These are phyloP conservation scores for Holacanthella duospinosa DNA, from an alignment of 2,888 invertebrate genomes.

Conservation along the genomic window DNA sequence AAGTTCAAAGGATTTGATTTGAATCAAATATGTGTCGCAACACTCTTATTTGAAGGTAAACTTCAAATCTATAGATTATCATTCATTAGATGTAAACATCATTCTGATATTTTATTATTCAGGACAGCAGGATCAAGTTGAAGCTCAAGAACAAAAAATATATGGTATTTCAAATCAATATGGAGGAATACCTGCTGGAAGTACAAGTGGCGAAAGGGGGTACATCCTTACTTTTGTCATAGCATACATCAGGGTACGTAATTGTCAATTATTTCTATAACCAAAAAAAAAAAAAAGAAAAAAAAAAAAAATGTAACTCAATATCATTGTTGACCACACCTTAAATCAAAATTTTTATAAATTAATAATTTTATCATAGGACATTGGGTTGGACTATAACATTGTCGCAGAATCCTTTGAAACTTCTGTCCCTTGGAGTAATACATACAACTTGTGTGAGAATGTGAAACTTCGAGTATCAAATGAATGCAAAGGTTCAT, in stretches of 20 bases:
- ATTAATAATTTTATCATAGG: slow-evolving; percentile 55
- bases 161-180: slow-evolving; percentile 61
- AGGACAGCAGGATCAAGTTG: slow-evolving; percentile 58
- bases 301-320: background rate
- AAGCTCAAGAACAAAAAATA: slow-evolving; percentile 62
- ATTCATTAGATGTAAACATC: background rate
- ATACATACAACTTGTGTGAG: slow-evolving; percentile 65
- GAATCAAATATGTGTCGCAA: slow-evolving; percentile 73
- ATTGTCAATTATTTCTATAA: no score
- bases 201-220: slow-evolving; percentile 86
- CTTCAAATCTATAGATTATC: slow-evolving; percentile 20
- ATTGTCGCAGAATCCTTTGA: slow-evolving; percentile 95
- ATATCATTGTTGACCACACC: background rate
- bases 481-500: slow-evolving; percentile 47
- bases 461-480: slow-evolving; percentile 77
- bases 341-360: no score
- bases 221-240: slow-evolving; percentile 96
- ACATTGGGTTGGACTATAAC: slow-evolving; percentile 75
- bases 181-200: slow-evolving; percentile 82
- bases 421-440: slow-evolving; percentile 96
- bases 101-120: slow-evolving; percentile 9
- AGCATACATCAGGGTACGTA: slow-evolving; percentile 93
- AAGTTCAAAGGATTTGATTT: slow-evolving; percentile 76
- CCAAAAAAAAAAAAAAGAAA: slow-evolving; percentile 5
- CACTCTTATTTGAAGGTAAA: slow-evolving; percentile 78